Evolutionary conservation across 2,888 invertebrate species (phyloP).

Genomic region (Bedellia somnulentella): DNA sequence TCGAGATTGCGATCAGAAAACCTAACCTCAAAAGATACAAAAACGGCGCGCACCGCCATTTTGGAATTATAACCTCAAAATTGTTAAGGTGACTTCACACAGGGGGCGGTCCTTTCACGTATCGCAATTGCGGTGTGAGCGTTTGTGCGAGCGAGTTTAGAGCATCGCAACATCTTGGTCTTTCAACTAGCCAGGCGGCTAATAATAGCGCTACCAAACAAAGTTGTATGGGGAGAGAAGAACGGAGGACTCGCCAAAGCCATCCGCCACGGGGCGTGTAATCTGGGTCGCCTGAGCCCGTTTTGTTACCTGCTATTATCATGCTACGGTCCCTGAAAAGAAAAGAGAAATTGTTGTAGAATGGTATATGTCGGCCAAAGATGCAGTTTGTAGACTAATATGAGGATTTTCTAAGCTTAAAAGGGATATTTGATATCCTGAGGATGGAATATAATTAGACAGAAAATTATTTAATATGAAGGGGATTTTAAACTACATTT

Average conservation of each 20-base stretch:
- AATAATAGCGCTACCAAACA: conserved; percentile 73
- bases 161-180: conserved; percentile 77
- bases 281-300: conserved; percentile 59
- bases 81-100: too few species aligned
- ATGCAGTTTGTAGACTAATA: too few species aligned
- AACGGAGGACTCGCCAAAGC: conserved; percentile 75
- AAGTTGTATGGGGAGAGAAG: conserved; percentile 76
- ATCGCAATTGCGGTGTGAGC: conserved; percentile 77
- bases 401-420: too few species aligned
- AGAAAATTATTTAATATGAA: too few species aligned
- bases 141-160: conserved; percentile 76
- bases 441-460: too few species aligned
- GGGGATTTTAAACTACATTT: too few species aligned
- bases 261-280: conserved; percentile 60
- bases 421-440: too few species aligned
- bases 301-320: conserved; percentile 41
- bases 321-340: conserved; percentile 23
- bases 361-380: conserved; percentile 3
- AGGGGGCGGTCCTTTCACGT: conserved; percentile 82
- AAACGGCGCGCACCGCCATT: too few species aligned
- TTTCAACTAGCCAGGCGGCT: conserved; percentile 74
- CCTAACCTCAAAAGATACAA: too few species aligned
- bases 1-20: too few species aligned
- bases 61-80: too few species aligned
- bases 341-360: conserved; percentile 5